phyloP scores from a whole-genome alignment of 1,140 invertebrate species.

The Drosophila sp. region DNA sequence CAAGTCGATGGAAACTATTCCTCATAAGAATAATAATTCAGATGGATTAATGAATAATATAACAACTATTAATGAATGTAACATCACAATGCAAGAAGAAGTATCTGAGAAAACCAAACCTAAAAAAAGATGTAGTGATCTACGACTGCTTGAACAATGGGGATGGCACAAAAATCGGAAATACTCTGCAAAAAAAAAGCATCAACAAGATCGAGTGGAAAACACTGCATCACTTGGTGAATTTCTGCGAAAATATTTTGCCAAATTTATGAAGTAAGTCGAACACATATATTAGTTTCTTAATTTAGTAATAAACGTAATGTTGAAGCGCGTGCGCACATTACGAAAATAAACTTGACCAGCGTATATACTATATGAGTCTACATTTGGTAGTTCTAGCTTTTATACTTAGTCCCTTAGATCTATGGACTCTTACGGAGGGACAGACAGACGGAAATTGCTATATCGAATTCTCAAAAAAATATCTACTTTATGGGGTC shows the following conservation, averaged over 20 bases:
- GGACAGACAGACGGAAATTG: no score
- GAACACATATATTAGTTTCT: background rate
- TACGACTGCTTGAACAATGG: conserved; percentile 88
- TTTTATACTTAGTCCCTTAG: no score
- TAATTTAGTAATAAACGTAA: no score
- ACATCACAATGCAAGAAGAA: background rate
- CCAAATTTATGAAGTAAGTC: conserved; percentile 84
- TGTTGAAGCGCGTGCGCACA: no score
- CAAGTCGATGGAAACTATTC: background rate
- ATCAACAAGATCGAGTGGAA: conserved; percentile 84
- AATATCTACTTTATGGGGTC: no score
- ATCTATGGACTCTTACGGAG: no score
- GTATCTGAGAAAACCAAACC: conserved; percentile 84
- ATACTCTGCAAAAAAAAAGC: conserved; percentile 86
- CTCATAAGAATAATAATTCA: background rate
- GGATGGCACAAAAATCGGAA: conserved; percentile 89
- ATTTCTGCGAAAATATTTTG: conserved; percentile 86
- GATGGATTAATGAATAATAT: background rate
- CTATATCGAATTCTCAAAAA: no score
- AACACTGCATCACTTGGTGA: conserved; percentile 88
- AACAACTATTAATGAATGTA: background rate
- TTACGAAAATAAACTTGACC: no score
- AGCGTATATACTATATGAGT: no score
- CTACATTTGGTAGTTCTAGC: no score
- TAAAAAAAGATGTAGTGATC: conserved; percentile 87